Conservation (phyloP, 2,888 invertebrate species). For the Tenthredo scrophulariae region DNA sequence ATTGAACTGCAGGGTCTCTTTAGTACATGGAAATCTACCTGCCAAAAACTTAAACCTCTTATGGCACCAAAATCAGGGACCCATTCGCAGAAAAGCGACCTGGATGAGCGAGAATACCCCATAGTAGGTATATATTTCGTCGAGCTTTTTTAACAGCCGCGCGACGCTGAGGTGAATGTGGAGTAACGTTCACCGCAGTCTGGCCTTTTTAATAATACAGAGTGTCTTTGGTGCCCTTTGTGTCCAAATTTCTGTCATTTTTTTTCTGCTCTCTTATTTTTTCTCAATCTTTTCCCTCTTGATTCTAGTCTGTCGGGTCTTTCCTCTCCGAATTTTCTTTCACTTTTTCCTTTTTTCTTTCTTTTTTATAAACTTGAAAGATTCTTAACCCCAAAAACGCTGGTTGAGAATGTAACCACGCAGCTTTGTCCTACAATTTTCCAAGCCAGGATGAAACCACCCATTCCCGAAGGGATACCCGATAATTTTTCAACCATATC, state of each 20-base stretch:
- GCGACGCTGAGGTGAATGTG: neutral
- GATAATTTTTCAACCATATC: conserved; percentile 60
- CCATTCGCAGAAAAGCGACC: neutral
- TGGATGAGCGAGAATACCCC: neutral
- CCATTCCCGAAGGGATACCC: conserved; percentile 48
- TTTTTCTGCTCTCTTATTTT: neutral
- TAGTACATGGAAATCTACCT: too few relatives aligned
- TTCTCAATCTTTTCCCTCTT: neutral
- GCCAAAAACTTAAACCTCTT: too few relatives aligned
- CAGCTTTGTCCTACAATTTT: neutral
- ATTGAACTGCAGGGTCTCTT: too few relatives aligned
- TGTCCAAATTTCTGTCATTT: neutral
- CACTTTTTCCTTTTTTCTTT: neutral
- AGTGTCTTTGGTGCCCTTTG: conserved; percentile 27
- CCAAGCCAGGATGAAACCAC: neutral
- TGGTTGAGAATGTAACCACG: neutral
- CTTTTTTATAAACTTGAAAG: conserved; percentile 1
- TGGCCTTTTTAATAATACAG: conserved; percentile 46
- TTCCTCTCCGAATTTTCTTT: neutral
- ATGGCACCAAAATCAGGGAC: too few relatives aligned
- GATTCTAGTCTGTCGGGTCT: neutral
- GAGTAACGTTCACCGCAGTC: neutral
- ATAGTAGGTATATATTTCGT: neutral
- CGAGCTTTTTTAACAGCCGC: neutral
- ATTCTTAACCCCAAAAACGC: conserved; percentile 5